Base-by-base conservation (phyloP, 1,140 invertebrate genomes). In the Nasonia giraulti region DNA sequence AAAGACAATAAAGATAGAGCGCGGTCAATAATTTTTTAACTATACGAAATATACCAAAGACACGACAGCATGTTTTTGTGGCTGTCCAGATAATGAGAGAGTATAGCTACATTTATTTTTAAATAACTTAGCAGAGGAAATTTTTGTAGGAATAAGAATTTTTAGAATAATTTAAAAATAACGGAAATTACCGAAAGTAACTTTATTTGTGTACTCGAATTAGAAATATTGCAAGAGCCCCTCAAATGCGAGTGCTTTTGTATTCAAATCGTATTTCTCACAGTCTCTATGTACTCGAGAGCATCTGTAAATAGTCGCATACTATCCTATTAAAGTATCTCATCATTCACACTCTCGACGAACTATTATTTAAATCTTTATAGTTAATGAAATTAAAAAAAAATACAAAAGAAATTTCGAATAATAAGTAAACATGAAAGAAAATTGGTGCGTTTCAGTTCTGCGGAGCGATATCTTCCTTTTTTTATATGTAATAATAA, bases 221-320 rank as follows among this genome's bases (percentile, higher is more conserved):
- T 68, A 78, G n/a, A 83, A 83, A 83, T 77, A 83, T 78, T 78
- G 82, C 75, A 83, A 5, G 2, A 66, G 23, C 55, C 62, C 40
- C 37, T 69, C 6, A 68, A 33, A 77, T 47, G 23, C 8, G 33
- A 69, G 82, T 83, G 23, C 75, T 88, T 91, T 91, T 91, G 83
- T 91, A 90, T 90, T 88, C 84, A 88, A 88, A 89, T 87, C 83
- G 74, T 89, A 88, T 85, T 87, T 69, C 14, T 69, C 75, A 75
- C 76, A 86, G 17, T 86, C 69, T 76, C 3, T 82, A 80, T 80
- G 44, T 74, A 86, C 74, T 80, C 44, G n/a, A 78, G 86, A 88
- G 86, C 89, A 91, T 91, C 86, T 92, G 90, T 91, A 91, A 91
- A 91, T 92, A 92, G 87, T 86, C 88, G 87, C 88, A 87, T 87